A percentile compares a stretch with the other conserved stretches of the same genome.
Conservation (phyloP, 2,888 invertebrate genomes). For the Parochlus steinenii region DNA sequence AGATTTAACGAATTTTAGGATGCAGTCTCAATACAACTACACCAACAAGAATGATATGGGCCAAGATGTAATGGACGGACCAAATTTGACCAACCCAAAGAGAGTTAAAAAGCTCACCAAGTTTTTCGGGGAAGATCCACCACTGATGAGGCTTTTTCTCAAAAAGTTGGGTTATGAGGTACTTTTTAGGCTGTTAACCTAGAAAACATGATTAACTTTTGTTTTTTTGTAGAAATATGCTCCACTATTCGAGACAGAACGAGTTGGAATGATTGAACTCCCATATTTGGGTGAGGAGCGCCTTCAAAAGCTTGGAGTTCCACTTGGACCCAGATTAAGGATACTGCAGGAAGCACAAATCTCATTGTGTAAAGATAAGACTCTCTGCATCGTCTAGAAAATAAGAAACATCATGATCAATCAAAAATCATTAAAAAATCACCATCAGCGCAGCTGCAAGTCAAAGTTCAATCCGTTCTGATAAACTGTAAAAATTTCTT, state of each 20-base stretch:
- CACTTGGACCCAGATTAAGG: conserved; percentile 71
- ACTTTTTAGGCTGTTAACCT: conserved; percentile 15
- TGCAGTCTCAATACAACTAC: conserved; percentile 40
- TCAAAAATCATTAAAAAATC: too few species aligned
- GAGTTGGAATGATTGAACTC: conserved; percentile 76
- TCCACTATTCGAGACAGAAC: conserved; percentile 63
- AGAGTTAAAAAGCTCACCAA: conserved; percentile 77
- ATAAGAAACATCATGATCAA: too few species aligned
- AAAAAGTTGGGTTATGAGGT: conserved; percentile 87
- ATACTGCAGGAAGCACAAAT: conserved; percentile 74
- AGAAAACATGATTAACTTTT: conserved; percentile 9
- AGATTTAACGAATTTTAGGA: conserved; percentile 47
- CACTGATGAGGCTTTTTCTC: conserved; percentile 72
- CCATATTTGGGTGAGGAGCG: conserved; percentile 82
- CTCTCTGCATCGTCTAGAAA: conserved; percentile 44
- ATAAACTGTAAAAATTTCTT: background rate
- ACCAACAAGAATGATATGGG: conserved; percentile 35
- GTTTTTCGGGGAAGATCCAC: conserved; percentile 89
- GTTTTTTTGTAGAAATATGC: conserved; percentile 62
- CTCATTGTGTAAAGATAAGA: conserved; percentile 40
- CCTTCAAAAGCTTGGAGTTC: conserved; percentile 75
- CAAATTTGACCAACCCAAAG: conserved; percentile 68
- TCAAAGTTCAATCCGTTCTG: too few species aligned
- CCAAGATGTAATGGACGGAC: conserved; percentile 39
- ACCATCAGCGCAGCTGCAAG: too few species aligned